Evolutionary conservation across 2,888 invertebrate genomes (phyloP).

Genomic region (Chrysodeixis includens): DNA sequence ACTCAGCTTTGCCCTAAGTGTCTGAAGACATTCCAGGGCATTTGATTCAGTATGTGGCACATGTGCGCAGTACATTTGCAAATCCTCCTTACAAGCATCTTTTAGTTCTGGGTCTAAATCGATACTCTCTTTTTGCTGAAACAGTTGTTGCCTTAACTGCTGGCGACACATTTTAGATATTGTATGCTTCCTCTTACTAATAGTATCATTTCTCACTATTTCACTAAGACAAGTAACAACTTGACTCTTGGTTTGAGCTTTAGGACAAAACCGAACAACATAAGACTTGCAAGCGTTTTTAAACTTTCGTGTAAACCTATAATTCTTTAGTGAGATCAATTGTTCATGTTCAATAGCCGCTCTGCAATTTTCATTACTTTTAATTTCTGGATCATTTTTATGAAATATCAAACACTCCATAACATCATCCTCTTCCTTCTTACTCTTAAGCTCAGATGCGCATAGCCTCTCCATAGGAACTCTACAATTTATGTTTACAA

Average conservation of each 20-base stretch:
- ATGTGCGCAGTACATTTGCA: conserved; percentile 92
- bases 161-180: conserved; percentile 97
- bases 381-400: conserved; percentile 95
- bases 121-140: conserved; percentile 97
- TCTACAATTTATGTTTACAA: conserved; percentile 95
- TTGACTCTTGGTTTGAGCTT: conserved; percentile 93
- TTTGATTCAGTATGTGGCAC: conserved; percentile 91
- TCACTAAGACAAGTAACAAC: conserved; percentile 96
- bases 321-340: conserved; percentile 97
- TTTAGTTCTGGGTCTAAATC: conserved; percentile 95
- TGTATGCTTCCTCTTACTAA: conserved; percentile 92
- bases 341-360: conserved; percentile 99
- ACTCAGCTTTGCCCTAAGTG: conserved; percentile 90
- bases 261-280: conserved; percentile 92
- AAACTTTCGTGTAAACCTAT: conserved; percentile 97
- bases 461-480: conserved; percentile 94
- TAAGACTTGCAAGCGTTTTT: conserved; percentile 97
- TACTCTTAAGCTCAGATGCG: conserved; percentile 90
- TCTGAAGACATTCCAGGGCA: conserved; percentile 94
- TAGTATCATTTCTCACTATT: conserved; percentile 96
- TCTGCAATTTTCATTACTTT: conserved; percentile 94
- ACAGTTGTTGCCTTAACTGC: conserved; percentile 96
- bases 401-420: conserved; percentile 98
- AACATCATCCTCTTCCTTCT: conserved; percentile 95
- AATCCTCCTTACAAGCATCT: conserved; percentile 94